Evolutionary conservation across 2,888 invertebrate genomes (phyloP).

Genomic region (Bombyx huttoni): DNA sequence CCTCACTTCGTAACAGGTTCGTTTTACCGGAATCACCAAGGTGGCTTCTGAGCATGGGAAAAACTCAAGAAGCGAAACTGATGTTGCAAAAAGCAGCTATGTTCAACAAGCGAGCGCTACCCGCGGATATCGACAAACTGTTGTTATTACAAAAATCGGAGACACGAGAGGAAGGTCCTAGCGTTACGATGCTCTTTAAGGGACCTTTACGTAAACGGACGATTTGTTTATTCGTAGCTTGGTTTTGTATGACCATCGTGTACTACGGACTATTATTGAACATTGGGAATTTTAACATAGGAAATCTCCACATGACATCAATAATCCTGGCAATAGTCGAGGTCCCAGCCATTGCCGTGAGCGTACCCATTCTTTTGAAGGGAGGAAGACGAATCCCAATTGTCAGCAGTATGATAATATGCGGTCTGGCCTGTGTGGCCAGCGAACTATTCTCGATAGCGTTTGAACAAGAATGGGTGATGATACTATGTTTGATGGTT

Average conservation of each 20-base stretch:
- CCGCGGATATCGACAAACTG: slow-evolving; percentile 79
- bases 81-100: slow-evolving; percentile 77
- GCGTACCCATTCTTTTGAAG: slow-evolving; percentile 81
- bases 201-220: slow-evolving; percentile 78
- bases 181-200: slow-evolving; percentile 77
- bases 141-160: slow-evolving; percentile 67
- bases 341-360: slow-evolving; percentile 82
- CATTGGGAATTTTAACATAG: slow-evolving; percentile 79
- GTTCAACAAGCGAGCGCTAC: slow-evolving; percentile 76
- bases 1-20: slow-evolving; percentile 64
- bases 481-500: slow-evolving; percentile 82
- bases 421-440: slow-evolving; percentile 80
- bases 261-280: slow-evolving; percentile 85
- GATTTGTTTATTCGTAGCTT: slow-evolving; percentile 78
- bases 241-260: slow-evolving; percentile 84
- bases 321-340: slow-evolving; percentile 83
- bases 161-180: slow-evolving; percentile 56
- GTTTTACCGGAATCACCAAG: slow-evolving; percentile 85
- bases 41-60: slow-evolving; percentile 82
- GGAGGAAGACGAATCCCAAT: slow-evolving; percentile 82
- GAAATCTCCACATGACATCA: slow-evolving; percentile 81
- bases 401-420: slow-evolving; percentile 76
- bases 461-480: slow-evolving; percentile 75
- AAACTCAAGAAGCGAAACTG: slow-evolving; percentile 77
- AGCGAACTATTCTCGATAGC: slow-evolving; percentile 69